These are phyloP conservation scores for Mesorhabditis belari DNA, from an alignment of 2,888 invertebrate species.

Conservation along the genomic window DNA sequence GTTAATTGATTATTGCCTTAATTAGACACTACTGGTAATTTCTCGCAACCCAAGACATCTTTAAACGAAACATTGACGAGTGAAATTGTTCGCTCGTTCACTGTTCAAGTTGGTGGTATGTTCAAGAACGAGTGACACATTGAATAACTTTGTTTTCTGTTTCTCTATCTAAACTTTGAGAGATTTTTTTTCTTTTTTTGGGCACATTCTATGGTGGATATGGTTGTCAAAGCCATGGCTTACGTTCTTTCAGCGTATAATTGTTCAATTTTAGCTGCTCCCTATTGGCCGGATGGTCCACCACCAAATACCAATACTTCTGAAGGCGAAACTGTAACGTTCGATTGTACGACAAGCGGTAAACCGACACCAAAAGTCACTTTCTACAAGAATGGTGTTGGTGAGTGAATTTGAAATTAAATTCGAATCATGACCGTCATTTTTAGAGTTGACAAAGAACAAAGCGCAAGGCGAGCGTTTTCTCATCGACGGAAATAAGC, in stretches of 20 bases:
- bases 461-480: conserved; percentile 33
- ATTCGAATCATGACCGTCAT: neutral
- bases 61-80: neutral
- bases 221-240: neutral
- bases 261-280: conserved; percentile 58
- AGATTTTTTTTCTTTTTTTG: neutral
- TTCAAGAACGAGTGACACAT: conserved; percentile 2
- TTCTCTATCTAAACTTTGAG: conserved; percentile 2
- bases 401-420: conserved; percentile 24
- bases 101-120: neutral
- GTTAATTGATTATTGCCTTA: neutral
- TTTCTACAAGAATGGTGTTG: conserved; percentile 58
- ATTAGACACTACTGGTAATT: neutral
- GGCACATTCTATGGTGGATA: neutral
- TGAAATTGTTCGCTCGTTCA: neutral
- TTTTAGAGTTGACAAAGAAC: conserved; percentile 31
- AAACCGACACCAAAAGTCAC: conserved; percentile 78
- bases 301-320: conserved; percentile 81
- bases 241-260: neutral
- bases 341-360: conserved; percentile 80
- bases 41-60: neutral
- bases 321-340: conserved; percentile 81
- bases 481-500: conserved; percentile 42
- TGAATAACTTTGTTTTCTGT: conserved; percentile 3
- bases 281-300: conserved; percentile 74